A percentile compares a stretch with the other conserved stretches of the same genome.
These are phyloP conservation scores for Stichodactyla helianthus DNA, from an alignment of 64 coral and sea anemone species.

Conservation along the genomic window DNA sequence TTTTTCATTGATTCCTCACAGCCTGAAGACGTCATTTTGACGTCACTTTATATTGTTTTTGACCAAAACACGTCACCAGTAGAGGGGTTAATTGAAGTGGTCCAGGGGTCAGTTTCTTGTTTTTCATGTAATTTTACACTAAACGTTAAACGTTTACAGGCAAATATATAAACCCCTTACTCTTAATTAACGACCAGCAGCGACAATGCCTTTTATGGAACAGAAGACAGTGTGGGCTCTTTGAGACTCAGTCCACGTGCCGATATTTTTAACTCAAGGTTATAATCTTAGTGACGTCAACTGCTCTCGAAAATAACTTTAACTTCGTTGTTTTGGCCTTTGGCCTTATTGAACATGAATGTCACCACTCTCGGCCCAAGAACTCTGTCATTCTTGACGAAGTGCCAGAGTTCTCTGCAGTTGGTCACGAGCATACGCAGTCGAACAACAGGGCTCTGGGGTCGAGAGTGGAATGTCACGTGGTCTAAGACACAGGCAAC, in stretches of 20 bases:
- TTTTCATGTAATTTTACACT: neutral
- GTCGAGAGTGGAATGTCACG: too few relatives aligned
- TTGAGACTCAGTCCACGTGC: neutral
- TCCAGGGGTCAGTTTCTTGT: neutral
- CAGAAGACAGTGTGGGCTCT: neutral
- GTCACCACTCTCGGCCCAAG: too few relatives aligned
- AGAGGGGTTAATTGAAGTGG: neutral
- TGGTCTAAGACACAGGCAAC: too few relatives aligned
- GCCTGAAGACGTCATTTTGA: neutral
- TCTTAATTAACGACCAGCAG: neutral
- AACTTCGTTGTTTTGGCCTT: too few relatives aligned
- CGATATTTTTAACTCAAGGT: neutral
- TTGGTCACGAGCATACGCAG: too few relatives aligned
- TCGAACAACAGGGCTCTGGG: too few relatives aligned
- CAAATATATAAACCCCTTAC: neutral
- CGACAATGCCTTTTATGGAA: neutral
- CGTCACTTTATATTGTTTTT: neutral
- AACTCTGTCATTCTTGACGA: too few relatives aligned
- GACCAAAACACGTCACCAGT: neutral
- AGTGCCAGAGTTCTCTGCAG: too few relatives aligned
- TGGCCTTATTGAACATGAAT: too few relatives aligned
- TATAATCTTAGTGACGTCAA: neutral
- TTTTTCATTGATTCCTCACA: neutral
- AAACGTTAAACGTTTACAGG: neutral
- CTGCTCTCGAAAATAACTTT: neutral